A percentile compares a stretch with the other conserved stretches of the same genome.
Evolutionary conservation across 1,140 invertebrate species (phyloP).

Genomic region (Cataglyphis hispanica): DNA sequence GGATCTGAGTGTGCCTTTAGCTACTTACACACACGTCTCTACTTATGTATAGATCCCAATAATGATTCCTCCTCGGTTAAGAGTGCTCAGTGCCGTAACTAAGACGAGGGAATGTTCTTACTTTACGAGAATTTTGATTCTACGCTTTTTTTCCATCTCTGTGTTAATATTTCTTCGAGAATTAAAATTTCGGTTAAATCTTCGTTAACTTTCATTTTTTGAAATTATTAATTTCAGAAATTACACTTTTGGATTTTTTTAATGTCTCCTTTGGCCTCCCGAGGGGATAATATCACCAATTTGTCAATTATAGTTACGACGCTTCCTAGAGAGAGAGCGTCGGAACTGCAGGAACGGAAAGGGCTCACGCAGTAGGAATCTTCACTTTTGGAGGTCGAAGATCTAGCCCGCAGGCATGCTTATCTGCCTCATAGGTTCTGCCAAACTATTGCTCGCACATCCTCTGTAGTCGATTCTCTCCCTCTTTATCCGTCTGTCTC

Average conservation of each 20-base stretch:
- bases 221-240: too few species aligned
- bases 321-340: not conserved
- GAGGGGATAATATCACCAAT: slow-evolving; percentile 16
- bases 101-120: not conserved
- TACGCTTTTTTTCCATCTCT: not conserved
- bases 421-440: slow-evolving; percentile 47
- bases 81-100: not conserved
- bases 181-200: not conserved
- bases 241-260: too few species aligned
- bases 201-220: not conserved
- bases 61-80: not conserved
- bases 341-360: not conserved
- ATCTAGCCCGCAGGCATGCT: slow-evolving; percentile 51
- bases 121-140: not conserved
- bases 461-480: not conserved
- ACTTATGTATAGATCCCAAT: slow-evolving; percentile 14
- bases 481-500: slow-evolving; percentile 17
- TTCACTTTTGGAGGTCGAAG: slow-evolving; percentile 29
- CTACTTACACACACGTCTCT: slow-evolving; percentile 21
- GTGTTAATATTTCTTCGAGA: not conserved
- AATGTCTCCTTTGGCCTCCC: not conserved
- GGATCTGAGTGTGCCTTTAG: slow-evolving; percentile 36
- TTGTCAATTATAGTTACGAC: slow-evolving; percentile 16
- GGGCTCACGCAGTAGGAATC: slow-evolving; percentile 55
- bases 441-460: slow-evolving; percentile 55